Conservation (phyloP, 2,113 vertebrate genomes). For the Sapayoa aenigma region DNA sequence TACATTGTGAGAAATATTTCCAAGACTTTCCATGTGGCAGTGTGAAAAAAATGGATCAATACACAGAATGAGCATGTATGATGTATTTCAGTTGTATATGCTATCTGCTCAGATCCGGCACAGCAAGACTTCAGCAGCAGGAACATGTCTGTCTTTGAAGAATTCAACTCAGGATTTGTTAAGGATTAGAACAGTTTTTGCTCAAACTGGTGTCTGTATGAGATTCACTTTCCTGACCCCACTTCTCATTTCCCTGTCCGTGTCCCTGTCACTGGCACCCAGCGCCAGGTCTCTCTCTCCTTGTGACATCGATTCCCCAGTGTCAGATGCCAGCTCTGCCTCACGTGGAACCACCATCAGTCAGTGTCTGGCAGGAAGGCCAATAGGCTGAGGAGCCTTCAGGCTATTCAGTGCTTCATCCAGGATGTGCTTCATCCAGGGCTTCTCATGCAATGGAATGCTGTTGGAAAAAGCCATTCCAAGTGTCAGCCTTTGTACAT, state of each 20-base stretch:
- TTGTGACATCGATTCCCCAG: rapidly evolving
- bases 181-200: not conserved
- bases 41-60: not conserved
- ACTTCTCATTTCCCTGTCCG: not conserved
- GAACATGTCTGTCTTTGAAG: not conserved
- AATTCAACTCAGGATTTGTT: not conserved
- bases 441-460: not conserved
- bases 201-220: not conserved
- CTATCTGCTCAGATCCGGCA: not conserved
- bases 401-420: not conserved
- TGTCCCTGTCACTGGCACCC: not conserved
- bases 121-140: not conserved
- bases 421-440: not conserved
- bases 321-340: not conserved
- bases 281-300: not conserved
- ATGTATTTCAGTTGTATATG: rapidly evolving
- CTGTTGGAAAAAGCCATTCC: not conserved
- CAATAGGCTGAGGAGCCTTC: not conserved
- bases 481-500: not conserved
- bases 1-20: not conserved
- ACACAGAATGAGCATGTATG: not conserved
- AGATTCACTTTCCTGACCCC: not conserved
- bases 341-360: rapidly evolving
- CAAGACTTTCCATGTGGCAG: not conserved
- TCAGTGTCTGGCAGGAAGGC: not conserved